These are phyloP conservation scores for Phocides pigmalion DNA, from an alignment of 1,140 invertebrate genomes.

Conservation along the genomic window DNA sequence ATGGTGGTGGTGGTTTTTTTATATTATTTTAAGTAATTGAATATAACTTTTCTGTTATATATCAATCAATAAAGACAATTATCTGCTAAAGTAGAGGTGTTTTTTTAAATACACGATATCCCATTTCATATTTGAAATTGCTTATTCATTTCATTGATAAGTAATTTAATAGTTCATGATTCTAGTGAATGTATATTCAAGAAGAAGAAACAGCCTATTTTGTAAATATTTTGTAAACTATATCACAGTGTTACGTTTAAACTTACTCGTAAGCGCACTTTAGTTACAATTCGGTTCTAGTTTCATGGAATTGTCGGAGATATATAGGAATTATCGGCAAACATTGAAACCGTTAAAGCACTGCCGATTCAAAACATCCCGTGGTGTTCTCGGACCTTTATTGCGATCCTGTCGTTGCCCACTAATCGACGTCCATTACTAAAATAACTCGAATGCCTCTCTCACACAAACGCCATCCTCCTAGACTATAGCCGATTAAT, in stretches of 20 bases:
- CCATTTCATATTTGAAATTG: no score
- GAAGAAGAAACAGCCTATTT: no score
- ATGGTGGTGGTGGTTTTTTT: no score
- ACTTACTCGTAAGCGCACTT: constrained; percentile 11
- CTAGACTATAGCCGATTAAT: neutral
- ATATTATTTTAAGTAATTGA: no score
- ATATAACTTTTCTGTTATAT: no score
- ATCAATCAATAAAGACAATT: no score
- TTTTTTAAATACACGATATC: no score
- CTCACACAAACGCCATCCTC: neutral
- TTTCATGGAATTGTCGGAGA: constrained; percentile 10
- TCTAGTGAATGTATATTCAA: no score
- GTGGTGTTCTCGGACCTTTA: constrained; percentile 68
- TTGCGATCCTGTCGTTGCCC: constrained; percentile 70
- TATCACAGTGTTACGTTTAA: neutral
- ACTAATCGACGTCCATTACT: constrained; percentile 77
- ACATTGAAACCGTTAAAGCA: constrained; percentile 71
- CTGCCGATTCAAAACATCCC: constrained; percentile 80
- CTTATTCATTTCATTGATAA: no score
- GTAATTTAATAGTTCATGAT: no score
- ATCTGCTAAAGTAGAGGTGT: no score
- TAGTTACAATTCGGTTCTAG: constrained; percentile 12
- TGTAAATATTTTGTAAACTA: neutral
- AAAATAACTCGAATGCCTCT: constrained; percentile 66
- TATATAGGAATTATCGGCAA: constrained; percentile 67